Conservation (phyloP, 2,797 vertebrate species). For the Chaenodraco wilsoni region DNA sequence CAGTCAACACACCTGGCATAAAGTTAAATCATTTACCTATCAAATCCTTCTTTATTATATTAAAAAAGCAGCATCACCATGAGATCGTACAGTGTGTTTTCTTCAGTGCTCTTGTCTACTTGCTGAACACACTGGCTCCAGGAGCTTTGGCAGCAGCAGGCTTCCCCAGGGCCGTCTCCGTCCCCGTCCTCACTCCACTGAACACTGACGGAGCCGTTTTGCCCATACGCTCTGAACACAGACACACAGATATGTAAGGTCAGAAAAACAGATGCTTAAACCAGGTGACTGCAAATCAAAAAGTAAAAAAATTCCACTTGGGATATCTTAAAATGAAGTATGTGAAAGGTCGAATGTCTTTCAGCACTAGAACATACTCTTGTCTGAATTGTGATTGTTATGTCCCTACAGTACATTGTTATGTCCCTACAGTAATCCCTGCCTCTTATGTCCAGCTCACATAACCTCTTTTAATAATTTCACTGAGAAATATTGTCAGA, state of each 20-base stretch:
- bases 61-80: not conserved
- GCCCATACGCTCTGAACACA: slow-evolving; percentile 89
- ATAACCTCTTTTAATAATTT: too few species aligned
- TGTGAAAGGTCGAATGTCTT: not conserved
- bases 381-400: not conserved
- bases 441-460: too few species aligned
- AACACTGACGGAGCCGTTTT: slow-evolving; percentile 91
- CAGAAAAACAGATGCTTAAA: not conserved
- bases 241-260: not conserved
- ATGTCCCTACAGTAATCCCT: too few species aligned
- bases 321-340: not conserved
- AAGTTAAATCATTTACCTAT: not conserved
- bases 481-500: too few species aligned
- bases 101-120: slow-evolving; percentile 54
- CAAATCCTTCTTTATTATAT: not conserved
- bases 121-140: slow-evolving; percentile 88
- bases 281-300: not conserved
- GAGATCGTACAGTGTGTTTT: not conserved
- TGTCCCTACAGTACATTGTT: not conserved
- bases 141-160: slow-evolving; percentile 78
- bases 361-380: slow-evolving; percentile 44
- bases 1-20: not conserved
- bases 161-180: slow-evolving; percentile 89
- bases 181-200: slow-evolving; percentile 86
- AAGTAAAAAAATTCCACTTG: not conserved